Evolutionary conservation across 2,113 vertebrate species (phyloP).

Genomic region (Colinus virginianus): DNA sequence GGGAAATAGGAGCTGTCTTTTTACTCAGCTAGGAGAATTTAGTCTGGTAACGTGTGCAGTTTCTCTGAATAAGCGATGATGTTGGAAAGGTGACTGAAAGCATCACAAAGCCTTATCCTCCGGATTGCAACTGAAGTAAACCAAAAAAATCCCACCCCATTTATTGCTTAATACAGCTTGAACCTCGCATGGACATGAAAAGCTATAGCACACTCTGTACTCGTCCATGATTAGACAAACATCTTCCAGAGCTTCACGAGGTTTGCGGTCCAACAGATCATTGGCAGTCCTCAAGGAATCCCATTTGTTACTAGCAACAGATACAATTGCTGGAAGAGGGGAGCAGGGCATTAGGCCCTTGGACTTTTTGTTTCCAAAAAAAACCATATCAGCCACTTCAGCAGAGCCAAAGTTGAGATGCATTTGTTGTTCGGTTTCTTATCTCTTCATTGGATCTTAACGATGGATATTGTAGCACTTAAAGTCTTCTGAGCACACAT

Average conservation of each 20-base stretch:
- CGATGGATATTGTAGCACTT: not conserved
- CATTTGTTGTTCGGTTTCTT: not conserved
- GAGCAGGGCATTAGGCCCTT: not conserved
- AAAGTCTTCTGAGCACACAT: fast-evolving
- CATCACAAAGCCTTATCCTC: not conserved
- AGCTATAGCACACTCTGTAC: not conserved
- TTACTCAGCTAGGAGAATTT: not conserved
- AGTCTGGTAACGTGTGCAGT: fast-evolving
- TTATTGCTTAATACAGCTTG: not conserved
- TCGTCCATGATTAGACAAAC: not conserved
- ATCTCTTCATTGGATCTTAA: not conserved
- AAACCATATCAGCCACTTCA: not conserved
- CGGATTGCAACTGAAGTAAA: not conserved
- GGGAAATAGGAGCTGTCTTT: not conserved
- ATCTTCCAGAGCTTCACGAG: not conserved
- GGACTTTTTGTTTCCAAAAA: not conserved
- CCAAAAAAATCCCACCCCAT: not conserved
- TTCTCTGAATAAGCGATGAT: not conserved
- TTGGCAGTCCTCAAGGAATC: not conserved
- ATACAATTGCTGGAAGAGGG: not conserved
- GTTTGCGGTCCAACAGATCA: not conserved
- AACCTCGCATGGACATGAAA: not conserved
- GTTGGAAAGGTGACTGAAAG: not conserved
- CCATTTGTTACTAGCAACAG: not conserved
- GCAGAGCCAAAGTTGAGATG: not conserved